Evolutionary conservation across 2,888 invertebrate species (phyloP).

Genomic region (Andrena flavipes): DNA sequence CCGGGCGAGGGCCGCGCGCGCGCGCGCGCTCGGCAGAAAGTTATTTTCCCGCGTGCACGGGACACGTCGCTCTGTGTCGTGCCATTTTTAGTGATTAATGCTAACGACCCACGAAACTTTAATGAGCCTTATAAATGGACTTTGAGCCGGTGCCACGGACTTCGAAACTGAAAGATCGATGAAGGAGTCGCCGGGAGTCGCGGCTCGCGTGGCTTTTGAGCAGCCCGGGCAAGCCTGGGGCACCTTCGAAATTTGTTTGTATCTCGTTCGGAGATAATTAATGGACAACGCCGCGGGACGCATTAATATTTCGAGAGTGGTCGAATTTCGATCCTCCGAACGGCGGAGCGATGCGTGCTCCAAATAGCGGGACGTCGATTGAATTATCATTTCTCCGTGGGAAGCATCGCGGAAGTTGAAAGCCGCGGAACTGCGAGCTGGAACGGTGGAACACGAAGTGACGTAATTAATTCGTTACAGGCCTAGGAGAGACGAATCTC

Average conservation of each 20-base stretch:
- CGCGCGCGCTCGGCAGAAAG: constrained; percentile 33
- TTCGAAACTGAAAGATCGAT: constrained; percentile 15
- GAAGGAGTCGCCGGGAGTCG: constrained; percentile 6
- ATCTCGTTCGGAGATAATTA: background rate
- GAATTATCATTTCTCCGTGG: too few relatives aligned
- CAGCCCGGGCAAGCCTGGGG: background rate
- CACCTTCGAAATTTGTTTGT: constrained; percentile 2
- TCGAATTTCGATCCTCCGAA: too few relatives aligned
- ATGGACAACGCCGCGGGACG: background rate
- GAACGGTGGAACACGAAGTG: too few relatives aligned
- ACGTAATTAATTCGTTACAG: too few relatives aligned
- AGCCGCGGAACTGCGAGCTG: too few relatives aligned
- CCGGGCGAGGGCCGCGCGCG: constrained; percentile 36
- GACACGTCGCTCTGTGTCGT: background rate
- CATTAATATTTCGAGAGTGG: background rate
- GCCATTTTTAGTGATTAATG: constrained; percentile 54
- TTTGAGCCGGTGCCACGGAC: constrained; percentile 9
- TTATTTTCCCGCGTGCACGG: constrained; percentile 41
- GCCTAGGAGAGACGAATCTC: too few relatives aligned
- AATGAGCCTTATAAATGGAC: constrained; percentile 60
- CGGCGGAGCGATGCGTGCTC: too few relatives aligned
- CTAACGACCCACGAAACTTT: constrained; percentile 61
- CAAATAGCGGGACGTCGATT: too few relatives aligned
- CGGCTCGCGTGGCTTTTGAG: background rate
- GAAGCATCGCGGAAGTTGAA: too few relatives aligned